These are phyloP conservation scores for Neodiprion fabricii DNA, from an alignment of 1,140 invertebrate species.

Conservation along the genomic window DNA sequence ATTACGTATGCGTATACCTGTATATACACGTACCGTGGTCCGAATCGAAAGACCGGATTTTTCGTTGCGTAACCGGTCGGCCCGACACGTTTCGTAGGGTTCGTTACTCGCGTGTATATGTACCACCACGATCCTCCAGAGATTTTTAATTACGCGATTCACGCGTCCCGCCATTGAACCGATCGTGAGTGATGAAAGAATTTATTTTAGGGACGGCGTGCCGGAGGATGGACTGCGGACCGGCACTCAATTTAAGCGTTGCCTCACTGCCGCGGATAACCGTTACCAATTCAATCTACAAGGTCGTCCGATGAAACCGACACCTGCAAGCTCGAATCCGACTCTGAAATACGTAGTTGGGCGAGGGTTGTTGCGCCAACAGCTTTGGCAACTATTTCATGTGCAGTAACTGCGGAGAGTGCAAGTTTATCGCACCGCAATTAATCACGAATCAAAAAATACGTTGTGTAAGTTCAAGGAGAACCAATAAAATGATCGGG, in stretches of 20 bases:
- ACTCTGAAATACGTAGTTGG: too few species aligned
- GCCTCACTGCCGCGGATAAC: constrained; percentile 1
- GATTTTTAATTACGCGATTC: constrained; percentile 7
- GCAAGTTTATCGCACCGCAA: too few species aligned
- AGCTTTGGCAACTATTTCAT: too few species aligned
- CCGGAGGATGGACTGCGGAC: not conserved
- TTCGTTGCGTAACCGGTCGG: not conserved
- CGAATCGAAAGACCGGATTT: not conserved
- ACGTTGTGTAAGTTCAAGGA: too few species aligned
- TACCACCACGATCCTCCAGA: not conserved
- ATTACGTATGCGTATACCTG: not conserved
- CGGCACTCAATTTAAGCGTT: not conserved
- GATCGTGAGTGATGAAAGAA: not conserved
- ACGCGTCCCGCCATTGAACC: not conserved
- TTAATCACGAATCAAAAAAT: too few species aligned
- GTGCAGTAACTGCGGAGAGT: too few species aligned
- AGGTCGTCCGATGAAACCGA: not conserved
- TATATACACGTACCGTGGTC: not conserved
- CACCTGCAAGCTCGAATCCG: not conserved
- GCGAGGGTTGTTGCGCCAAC: too few species aligned
- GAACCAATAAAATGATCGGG: not conserved
- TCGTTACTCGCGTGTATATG: not conserved
- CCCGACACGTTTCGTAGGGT: not conserved
- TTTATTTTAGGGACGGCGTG: not conserved
- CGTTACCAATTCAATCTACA: not conserved